Base-by-base conservation (phyloP, 2,797 vertebrate genomes). In the Ceyx erithaca region DNA sequence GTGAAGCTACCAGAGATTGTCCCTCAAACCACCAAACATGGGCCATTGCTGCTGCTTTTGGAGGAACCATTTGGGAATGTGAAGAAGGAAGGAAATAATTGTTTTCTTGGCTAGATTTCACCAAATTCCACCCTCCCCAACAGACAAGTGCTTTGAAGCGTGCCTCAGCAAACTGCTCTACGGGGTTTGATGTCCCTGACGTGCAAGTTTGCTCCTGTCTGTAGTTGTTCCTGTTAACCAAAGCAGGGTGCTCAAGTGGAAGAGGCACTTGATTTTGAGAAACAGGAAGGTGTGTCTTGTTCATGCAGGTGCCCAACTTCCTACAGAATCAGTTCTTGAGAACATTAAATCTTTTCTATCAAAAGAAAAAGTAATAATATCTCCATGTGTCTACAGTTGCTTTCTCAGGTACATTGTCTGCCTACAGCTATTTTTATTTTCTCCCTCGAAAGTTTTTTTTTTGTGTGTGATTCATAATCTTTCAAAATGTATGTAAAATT, bases 391-490 rank as follows among this genome's bases (percentile, higher is more conserved):
- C 75, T 90, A 87, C 64, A 43, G 73, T 85, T 91, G 64, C 82
- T 87, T 94, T 94, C 87, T 94, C 82, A 85, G 92, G 83, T 94
- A 75, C 58, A 30, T 67, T 79, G 78, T 57, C 93, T 92, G 75
- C 90, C 78, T 84, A 69, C 68, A 61, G 78, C 92, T 95, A 67
- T 85, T 82, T 88, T 59, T 64, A 45, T 33, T 12, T 26, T 16
- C 10, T 28, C 14, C 25, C 13, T 13, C 31, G 19, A 9, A 16
- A 58, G 16, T 52, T 85, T 7, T 41, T 43, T 21, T 49, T 52
- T 69, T 5, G 30, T 40, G 31, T 2, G 3, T 76, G 75, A 85
- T 94, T 94, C 79, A 80, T 89, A 62, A 48, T 92, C 68, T 85
- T 90, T 78, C 41, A 77, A 64, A 85, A 87, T 49, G 13, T 40